Evolutionary conservation across 2,888 invertebrate species (phyloP).

Genomic region (Hypena proboscidalis): DNA sequence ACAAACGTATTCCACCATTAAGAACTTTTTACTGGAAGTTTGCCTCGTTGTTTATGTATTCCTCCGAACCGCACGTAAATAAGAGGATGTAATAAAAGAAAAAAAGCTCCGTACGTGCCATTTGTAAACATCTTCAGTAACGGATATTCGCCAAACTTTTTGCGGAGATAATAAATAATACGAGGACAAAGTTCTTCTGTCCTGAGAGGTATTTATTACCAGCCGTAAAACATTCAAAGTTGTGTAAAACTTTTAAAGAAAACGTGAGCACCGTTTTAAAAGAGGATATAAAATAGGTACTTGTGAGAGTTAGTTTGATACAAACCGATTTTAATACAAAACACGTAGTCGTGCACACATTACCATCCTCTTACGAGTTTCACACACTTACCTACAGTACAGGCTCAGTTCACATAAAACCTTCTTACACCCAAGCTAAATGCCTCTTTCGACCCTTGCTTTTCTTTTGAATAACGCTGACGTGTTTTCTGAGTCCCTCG

Average conservation of each 20-base stretch:
- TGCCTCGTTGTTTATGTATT: constrained; percentile 23
- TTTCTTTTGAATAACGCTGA: constrained; percentile 43
- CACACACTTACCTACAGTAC: constrained; percentile 2
- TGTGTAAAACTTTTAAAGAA: not conserved
- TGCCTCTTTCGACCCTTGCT: constrained; percentile 33
- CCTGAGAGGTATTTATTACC: not conserved
- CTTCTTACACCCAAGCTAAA: constrained; percentile 36
- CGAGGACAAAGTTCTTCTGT: not conserved
- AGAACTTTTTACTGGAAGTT: constrained; percentile 4
- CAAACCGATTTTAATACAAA: constrained; percentile 17
- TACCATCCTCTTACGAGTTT: constrained; percentile 21
- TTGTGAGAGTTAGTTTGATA: not conserved
- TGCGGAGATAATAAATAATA: constrained; percentile 1
- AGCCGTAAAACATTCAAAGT: not conserved
- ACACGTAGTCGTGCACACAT: constrained; percentile 12
- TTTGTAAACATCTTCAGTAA: constrained; percentile 20
- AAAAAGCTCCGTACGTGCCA: constrained; percentile 6
- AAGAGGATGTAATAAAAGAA: constrained; percentile 12
- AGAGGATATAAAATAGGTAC: constrained; percentile 6
- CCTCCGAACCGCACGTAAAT: constrained; percentile 10
- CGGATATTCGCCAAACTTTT: not conserved
- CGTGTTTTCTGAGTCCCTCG: constrained; percentile 21
- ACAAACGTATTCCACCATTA: constrained; percentile 10
- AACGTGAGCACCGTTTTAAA: not conserved
- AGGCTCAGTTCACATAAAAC: constrained; percentile 26